Conservation (phyloP, 2,888 invertebrate genomes). For the Mesorhabditis spiculigera region DNA sequence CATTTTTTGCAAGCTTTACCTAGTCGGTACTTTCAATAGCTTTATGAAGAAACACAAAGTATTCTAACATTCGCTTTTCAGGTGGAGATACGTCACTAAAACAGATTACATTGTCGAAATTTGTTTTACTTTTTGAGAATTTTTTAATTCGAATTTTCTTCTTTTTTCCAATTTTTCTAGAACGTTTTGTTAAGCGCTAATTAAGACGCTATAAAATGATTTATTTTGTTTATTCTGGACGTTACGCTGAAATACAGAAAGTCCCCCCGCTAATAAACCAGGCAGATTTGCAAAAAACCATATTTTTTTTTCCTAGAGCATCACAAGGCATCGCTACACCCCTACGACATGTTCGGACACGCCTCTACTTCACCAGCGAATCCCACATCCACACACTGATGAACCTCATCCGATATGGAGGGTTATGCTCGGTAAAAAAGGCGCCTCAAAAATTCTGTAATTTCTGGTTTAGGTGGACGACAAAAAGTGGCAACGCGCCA, state of each 20-base stretch:
- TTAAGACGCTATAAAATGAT: not conserved
- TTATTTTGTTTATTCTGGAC: no score
- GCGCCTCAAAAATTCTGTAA: not conserved
- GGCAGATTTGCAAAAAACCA: no score
- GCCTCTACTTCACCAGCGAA: slow-evolving; percentile 99
- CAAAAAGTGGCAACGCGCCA: slow-evolving; percentile 95
- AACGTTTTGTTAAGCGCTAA: not conserved
- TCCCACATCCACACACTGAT: slow-evolving; percentile 96
- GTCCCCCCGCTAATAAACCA: not conserved
- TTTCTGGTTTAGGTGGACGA: slow-evolving; percentile 69
- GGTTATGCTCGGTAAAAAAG: slow-evolving; percentile 39
- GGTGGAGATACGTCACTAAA: no score
- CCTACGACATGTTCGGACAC: slow-evolving; percentile 90
- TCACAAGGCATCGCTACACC: slow-evolving; percentile 87
- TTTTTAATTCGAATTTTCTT: not conserved
- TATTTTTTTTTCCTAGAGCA: no score
- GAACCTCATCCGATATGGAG: slow-evolving; percentile 75
- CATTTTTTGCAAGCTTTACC: no score
- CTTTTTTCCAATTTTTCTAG: no score
- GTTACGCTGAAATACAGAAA: no score
- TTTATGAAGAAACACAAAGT: not conserved
- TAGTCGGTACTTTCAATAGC: not conserved
- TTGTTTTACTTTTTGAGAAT: not conserved
- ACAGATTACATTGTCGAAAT: no score
- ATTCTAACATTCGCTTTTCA: no score